phyloP scores from a whole-genome alignment of 1,140 invertebrate species.

The Drosophila busckii region DNA sequence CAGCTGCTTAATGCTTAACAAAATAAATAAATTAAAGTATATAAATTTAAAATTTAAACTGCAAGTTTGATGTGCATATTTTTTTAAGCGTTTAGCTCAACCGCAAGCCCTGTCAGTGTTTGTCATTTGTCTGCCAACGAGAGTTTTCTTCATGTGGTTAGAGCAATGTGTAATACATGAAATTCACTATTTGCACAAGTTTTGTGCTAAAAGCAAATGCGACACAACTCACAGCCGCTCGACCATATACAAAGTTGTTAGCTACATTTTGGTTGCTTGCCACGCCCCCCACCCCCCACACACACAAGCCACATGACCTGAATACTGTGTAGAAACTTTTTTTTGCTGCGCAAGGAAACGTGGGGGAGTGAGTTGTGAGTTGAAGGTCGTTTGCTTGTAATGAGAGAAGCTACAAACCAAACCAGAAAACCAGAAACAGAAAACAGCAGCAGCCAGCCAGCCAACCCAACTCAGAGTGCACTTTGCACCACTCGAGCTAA shows the following conservation, averaged over 20 bases:
- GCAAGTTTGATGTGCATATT: too few species aligned
- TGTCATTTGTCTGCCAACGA: too few species aligned
- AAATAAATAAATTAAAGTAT: too few species aligned
- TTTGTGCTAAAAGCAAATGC: constrained; percentile 17
- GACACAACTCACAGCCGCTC: constrained; percentile 31
- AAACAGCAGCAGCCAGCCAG: neutral
- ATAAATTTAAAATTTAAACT: too few species aligned
- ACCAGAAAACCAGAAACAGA: too few species aligned
- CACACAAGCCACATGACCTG: constrained; percentile 28
- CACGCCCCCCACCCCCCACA: constrained; percentile 12
- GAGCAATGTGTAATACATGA: constrained; percentile 18
- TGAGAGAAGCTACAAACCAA: constrained; percentile 21
- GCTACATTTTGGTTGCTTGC: constrained; percentile 39
- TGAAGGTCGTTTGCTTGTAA: constrained; percentile 44
- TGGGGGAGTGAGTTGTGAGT: neutral
- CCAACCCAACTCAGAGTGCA: constrained; percentile 35
- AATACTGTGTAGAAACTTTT: constrained; percentile 33
- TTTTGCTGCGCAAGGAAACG: neutral
- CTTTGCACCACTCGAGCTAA: constrained; percentile 68
- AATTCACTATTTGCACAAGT: too few species aligned
- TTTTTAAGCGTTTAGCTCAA: too few species aligned
- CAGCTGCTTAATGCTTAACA: too few species aligned
- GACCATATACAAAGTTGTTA: constrained; percentile 53
- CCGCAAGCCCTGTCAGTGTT: too few species aligned
- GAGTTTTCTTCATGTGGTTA: too few species aligned